Conservation (phyloP, 2,888 invertebrate species). For the Eupithecia abbreviata region DNA sequence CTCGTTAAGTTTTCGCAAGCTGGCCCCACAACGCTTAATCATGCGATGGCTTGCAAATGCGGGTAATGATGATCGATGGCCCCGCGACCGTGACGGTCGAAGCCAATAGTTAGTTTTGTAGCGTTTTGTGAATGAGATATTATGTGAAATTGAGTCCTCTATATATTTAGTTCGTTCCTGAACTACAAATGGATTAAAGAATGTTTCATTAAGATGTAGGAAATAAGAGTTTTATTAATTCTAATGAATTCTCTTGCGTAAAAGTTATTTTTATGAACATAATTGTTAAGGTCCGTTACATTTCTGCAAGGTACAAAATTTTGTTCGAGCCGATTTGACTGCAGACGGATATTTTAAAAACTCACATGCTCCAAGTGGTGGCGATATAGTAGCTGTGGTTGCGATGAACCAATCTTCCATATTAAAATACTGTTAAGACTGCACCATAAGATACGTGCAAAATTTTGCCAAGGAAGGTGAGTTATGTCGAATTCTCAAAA, state of each 20-base stretch:
- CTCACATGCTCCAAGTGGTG: neutral
- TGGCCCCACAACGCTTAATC: constrained; percentile 41
- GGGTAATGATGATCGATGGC: constrained; percentile 43
- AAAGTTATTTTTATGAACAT: no score
- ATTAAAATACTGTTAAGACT: no score
- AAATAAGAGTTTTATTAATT: no score
- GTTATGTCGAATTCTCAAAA: neutral
- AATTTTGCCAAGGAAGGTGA: neutral
- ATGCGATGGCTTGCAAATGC: constrained; percentile 58
- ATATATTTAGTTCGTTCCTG: no score
- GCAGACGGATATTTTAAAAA: neutral
- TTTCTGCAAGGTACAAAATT: neutral
- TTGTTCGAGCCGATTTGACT: neutral
- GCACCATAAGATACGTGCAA: neutral
- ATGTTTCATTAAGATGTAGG: no score
- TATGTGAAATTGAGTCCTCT: neutral
- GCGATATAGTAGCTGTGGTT: neutral
- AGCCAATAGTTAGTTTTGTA: constrained; percentile 23
- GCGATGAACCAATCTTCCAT: neutral
- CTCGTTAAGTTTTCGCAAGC: constrained; percentile 33
- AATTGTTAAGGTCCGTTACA: no score
- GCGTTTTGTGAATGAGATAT: constrained; percentile 18
- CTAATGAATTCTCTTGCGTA: no score
- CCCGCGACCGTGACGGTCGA: constrained; percentile 32
- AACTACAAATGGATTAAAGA: neutral